Percentiles rank a stretch among this genome's conserved stretches.
phyloP scores from a whole-genome alignment of 2,888 invertebrate species.

The Caenorhabditis wallacei region DNA sequence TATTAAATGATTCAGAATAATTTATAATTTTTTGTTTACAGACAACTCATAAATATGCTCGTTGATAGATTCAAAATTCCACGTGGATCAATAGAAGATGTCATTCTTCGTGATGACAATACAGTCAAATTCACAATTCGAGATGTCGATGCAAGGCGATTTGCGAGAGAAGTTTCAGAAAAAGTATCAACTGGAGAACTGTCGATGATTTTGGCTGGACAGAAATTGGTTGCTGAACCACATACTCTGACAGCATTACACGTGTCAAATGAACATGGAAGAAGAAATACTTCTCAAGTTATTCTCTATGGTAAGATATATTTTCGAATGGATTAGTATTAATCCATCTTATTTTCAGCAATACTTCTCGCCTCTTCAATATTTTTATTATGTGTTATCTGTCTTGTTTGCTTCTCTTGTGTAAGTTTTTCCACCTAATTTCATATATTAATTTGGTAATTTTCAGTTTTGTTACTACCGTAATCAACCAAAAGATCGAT shows the following conservation, averaged over 20 bases:
- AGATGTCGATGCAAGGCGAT: constrained; percentile 72
- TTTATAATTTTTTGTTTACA: neutral
- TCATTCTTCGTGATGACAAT: constrained; percentile 75
- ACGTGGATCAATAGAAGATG: constrained; percentile 66
- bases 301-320: constrained; percentile 68
- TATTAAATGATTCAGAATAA: neutral
- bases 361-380: constrained; percentile 69
- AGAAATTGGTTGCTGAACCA: constrained; percentile 72
- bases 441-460: neutral
- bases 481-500: constrained; percentile 48
- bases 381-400: constrained; percentile 70
- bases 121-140: constrained; percentile 74
- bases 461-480: constrained; percentile 63
- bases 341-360: constrained; percentile 51
- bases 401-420: constrained; percentile 71
- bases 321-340: constrained; percentile 9
- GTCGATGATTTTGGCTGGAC: constrained; percentile 64
- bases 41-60: constrained; percentile 47
- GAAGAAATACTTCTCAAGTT: constrained; percentile 51
- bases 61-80: constrained; percentile 63
- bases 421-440: constrained; percentile 60
- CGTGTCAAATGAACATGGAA: constrained; percentile 47
- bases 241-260: constrained; percentile 71
- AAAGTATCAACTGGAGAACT: constrained; percentile 71
- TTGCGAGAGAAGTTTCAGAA: constrained; percentile 73